Evolutionary conservation across 2,888 invertebrate species (phyloP).

Genomic region (Ormia ochracea): DNA sequence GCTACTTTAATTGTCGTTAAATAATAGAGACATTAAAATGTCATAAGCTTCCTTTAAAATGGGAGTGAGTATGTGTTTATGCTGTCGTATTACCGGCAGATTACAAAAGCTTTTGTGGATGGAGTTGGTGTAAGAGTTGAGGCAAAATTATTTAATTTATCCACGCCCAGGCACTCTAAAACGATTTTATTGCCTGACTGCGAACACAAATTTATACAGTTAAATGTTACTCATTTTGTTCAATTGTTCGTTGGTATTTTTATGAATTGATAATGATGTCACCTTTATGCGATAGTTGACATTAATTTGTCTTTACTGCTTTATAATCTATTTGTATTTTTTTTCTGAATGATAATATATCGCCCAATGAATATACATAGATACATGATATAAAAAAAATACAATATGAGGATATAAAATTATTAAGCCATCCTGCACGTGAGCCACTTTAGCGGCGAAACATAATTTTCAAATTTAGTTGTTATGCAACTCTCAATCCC

Average conservation of each 20-base stretch:
- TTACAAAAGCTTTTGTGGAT: not conserved
- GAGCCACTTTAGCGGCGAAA: too few relatives aligned
- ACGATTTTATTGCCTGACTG: not conserved
- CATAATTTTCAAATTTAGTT: too few relatives aligned
- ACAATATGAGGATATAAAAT: not conserved
- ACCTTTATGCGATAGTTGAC: constrained; percentile 15
- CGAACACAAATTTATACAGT: not conserved
- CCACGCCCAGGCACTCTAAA: not conserved
- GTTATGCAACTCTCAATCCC: too few relatives aligned
- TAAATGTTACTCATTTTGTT: not conserved
- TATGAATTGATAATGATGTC: constrained; percentile 27
- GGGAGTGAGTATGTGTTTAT: constrained; percentile 16
- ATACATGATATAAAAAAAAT: constrained; percentile 17
- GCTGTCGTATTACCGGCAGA: not conserved
- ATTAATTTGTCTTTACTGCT: constrained; percentile 23
- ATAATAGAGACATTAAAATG: constrained; percentile 56
- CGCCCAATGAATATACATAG: constrained; percentile 15
- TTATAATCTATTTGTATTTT: not conserved
- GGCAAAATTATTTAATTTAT: constrained; percentile 9
- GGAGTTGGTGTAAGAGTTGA: not conserved
- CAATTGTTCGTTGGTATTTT: constrained; percentile 10
- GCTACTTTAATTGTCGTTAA: constrained; percentile 51
- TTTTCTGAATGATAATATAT: not conserved
- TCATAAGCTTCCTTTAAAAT: constrained; percentile 43
- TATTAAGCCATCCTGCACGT: too few relatives aligned